Percentiles rank a stretch among this genome's conserved stretches.
These are phyloP conservation scores for Kobus ellipsiprymnus DNA, from an alignment of 2,113 vertebrate species.

Conservation along the genomic window DNA sequence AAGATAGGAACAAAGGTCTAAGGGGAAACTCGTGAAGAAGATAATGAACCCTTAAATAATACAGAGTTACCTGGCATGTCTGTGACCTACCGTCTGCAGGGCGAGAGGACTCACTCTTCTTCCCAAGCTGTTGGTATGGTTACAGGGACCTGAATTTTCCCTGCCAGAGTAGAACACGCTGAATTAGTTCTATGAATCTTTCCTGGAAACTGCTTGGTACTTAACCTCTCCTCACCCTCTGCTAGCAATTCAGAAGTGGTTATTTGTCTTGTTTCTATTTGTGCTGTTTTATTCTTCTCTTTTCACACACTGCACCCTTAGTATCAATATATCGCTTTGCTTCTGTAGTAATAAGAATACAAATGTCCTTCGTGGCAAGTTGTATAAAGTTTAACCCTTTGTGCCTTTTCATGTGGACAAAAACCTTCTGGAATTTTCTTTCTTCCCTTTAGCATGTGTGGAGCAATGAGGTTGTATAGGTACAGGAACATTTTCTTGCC, in stretches of 20 bases:
- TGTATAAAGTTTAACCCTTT: background rate
- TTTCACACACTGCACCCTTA: background rate
- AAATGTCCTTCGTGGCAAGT: background rate
- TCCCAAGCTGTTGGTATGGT: background rate
- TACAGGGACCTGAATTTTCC: background rate
- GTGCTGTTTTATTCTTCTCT: constrained; percentile 38
- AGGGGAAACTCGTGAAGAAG: constrained; percentile 51
- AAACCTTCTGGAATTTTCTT: background rate
- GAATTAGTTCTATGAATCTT: constrained; percentile 64
- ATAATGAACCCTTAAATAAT: constrained; percentile 52
- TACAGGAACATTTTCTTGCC: background rate
- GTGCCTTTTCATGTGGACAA: background rate
- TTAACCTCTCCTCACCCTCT: constrained; percentile 63
- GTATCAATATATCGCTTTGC: background rate
- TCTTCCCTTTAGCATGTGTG: background rate
- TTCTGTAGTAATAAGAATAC: constrained; percentile 33
- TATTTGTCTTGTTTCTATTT: constrained; percentile 62
- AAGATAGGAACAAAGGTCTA: constrained; percentile 51
- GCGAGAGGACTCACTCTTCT: constrained; percentile 1
- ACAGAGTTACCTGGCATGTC: background rate
- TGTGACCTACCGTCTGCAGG: constrained; percentile 37
- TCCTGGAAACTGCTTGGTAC: constrained; percentile 40
- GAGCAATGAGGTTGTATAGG: background rate
- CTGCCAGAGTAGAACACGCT: background rate
- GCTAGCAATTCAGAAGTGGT: constrained; percentile 36